Conservation (phyloP, 2,113 vertebrate genomes). For the Phrynosoma blainvillii region DNA sequence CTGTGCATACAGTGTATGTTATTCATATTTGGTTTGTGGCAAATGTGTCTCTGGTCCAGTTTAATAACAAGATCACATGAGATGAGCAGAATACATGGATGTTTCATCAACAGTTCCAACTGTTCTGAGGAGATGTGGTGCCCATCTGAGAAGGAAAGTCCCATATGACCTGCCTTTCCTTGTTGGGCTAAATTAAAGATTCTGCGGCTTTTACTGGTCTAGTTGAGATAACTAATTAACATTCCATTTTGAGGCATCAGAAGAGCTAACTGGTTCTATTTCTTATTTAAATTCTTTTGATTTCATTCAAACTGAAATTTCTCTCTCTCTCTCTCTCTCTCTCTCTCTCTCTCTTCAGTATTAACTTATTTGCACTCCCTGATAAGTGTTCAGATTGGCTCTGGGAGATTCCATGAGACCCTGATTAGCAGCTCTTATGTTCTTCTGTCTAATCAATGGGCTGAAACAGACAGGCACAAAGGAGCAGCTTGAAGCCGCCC, state of each 20-base stretch:
- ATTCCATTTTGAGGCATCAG: not conserved
- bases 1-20: not conserved
- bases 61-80: slow-evolving; percentile 1
- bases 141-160: too few relatives aligned
- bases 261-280: not conserved
- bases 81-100: not conserved
- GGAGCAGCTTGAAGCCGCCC: too few relatives aligned
- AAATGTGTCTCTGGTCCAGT: not conserved
- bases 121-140: not conserved
- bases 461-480: too few relatives aligned
- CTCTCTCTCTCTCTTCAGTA: not conserved
- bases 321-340: not conserved
- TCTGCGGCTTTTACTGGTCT: too few relatives aligned
- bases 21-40: not conserved
- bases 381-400: too few relatives aligned
- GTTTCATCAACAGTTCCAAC: not conserved
- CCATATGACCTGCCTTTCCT: too few relatives aligned
- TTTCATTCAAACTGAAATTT: not conserved
- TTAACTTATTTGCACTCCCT: too few relatives aligned
- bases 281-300: not conserved
- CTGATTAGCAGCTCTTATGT: too few relatives aligned
- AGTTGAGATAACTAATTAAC: too few relatives aligned
- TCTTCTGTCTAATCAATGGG: too few relatives aligned
- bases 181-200: too few relatives aligned
- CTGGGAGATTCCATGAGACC: too few relatives aligned